Evolutionary conservation across 2,888 invertebrate species (phyloP), one percentile per base, ranked within the genome.

Genomic region (Andrena bicolor): DNA sequence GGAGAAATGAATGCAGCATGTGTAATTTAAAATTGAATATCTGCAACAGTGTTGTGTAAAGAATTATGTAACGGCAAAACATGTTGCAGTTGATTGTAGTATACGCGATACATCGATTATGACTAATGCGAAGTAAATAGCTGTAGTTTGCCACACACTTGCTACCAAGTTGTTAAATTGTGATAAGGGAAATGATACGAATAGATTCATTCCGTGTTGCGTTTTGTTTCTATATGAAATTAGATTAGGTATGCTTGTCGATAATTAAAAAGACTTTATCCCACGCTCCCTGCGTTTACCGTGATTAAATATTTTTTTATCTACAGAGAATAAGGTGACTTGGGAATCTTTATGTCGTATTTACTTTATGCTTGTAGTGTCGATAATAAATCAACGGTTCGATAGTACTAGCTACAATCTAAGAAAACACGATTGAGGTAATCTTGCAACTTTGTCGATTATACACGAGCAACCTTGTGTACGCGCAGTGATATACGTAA

Each of bases 321-420:
- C 63, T 26, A 10, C 7, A 10, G 7, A 48, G 51, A 78, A 74
- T 74, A 75, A 8, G 13, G 32, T n/a, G 32, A 13, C 63, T 72
- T 58, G 10, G 58, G 41, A 35, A 20, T 51, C n/a, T 66, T 75
- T 23, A 74, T 26, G 28, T 32, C 56, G n/a, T 75, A 66, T 75
- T 20, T 58, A 53, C 35, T 28, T 61, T 64, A 20, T 72, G 48
- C 28, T 30, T 56, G 35, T 35, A 68, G 26, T 16, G 64, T 51
- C n/a, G 75, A 79, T 79, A 75, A 60, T 64, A 53, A 10, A 70
- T 70, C 20, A n/a, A 16, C 16, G 10, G 0, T 6, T 30, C 16
- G 48, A 69, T 69, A 35, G 30, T n/a, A 35, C 20, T 32, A 16
- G 32, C 28, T n/a, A 32, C 48, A n/a, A 81, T 76, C 41, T 41